Evolutionary conservation across 2,113 vertebrate species (phyloP).

Genomic region (Benitochromis conjunctus): DNA sequence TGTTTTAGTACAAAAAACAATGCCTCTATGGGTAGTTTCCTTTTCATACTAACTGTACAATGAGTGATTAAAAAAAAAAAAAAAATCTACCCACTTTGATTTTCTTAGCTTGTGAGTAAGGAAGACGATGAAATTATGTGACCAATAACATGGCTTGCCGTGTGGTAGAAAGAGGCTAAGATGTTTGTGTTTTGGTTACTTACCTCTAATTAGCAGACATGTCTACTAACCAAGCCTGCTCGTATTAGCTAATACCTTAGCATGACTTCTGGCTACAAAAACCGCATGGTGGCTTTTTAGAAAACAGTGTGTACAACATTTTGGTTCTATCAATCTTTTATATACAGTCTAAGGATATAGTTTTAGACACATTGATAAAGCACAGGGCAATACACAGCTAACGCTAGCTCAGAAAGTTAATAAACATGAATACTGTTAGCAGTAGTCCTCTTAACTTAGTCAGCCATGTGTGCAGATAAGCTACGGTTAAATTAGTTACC

Average conservation of each 20-base stretch:
- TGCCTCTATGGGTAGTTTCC: background rate
- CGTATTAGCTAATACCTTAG: background rate
- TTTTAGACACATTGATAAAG: background rate
- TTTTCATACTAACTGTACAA: background rate
- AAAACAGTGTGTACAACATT: background rate
- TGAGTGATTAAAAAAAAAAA: background rate
- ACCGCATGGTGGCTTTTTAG: background rate
- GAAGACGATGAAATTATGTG: background rate
- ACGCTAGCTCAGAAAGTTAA: background rate
- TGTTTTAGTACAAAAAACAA: too few relatives aligned
- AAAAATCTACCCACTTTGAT: background rate
- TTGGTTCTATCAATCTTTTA: background rate
- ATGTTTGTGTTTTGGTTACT: too few relatives aligned
- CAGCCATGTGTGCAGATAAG: background rate
- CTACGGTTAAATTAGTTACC: background rate
- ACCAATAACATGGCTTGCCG: background rate
- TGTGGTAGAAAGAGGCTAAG: too few relatives aligned
- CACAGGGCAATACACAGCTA: background rate
- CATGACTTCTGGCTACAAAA: background rate
- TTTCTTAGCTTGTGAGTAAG: background rate
- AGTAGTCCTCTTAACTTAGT: background rate
- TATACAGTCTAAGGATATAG: background rate
- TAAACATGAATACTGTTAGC: background rate
- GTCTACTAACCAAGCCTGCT: background rate
- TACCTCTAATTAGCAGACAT: too few relatives aligned